phyloP scores from a whole-genome alignment of 2,888 invertebrate genomes.

The Hololepta plana region DNA sequence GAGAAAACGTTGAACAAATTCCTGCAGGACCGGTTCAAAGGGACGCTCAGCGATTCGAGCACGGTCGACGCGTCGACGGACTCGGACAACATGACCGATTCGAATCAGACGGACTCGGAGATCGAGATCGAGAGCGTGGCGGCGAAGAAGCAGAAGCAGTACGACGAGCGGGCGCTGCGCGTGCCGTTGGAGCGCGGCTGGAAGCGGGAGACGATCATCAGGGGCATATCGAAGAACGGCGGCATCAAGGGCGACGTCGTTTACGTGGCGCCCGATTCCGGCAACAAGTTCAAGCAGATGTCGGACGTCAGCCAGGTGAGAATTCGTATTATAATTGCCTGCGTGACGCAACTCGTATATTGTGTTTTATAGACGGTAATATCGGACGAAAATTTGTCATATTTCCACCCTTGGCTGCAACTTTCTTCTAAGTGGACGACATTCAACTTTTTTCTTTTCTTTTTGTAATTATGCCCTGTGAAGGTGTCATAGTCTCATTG shows the following conservation, averaged over 20 bases:
- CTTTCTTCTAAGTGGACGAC: background rate
- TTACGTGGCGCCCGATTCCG: constrained; percentile 54
- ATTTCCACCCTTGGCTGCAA: too few relatives aligned
- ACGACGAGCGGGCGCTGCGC: constrained; percentile 40
- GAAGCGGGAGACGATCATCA: constrained; percentile 84
- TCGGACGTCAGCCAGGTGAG: constrained; percentile 46
- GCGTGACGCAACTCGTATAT: background rate
- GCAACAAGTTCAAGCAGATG: constrained; percentile 40
- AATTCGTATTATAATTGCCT: constrained; percentile 9
- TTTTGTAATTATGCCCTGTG: background rate
- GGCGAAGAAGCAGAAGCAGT: constrained; percentile 28
- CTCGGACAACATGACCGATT: constrained; percentile 39
- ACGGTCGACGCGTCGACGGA: constrained; percentile 38
- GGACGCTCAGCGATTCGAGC: constrained; percentile 34
- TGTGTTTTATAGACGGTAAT: constrained; percentile 2
- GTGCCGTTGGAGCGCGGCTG: constrained; percentile 62
- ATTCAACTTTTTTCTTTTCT: constrained; percentile 2
- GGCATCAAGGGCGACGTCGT: constrained; percentile 85
- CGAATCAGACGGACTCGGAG: constrained; percentile 38
- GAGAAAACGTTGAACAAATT: constrained; percentile 30
- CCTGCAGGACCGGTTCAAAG: constrained; percentile 35
- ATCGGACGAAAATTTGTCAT: background rate
- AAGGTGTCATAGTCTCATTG: too few relatives aligned
- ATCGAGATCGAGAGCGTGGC: constrained; percentile 25
- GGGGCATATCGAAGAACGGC: constrained; percentile 70